phyloP scores from a whole-genome alignment of 2,888 invertebrate species.

The Dynastes grantii region DNA sequence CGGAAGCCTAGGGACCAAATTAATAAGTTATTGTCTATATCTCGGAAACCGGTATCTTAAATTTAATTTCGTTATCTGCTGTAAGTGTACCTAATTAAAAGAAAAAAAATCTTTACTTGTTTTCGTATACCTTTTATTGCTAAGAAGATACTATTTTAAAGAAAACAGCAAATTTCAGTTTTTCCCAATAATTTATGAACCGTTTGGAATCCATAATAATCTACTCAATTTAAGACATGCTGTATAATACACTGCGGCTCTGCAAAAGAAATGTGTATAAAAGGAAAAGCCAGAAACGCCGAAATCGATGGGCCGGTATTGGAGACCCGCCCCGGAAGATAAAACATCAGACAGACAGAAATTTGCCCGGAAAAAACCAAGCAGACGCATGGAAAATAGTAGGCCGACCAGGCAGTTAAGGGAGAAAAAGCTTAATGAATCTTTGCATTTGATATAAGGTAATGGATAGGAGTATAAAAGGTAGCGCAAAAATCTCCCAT shows the following conservation, averaged over 20 bases:
- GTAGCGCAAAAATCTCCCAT: neutral
- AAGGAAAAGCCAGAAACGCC: slow-evolving; percentile 22
- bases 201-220: no score
- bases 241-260: slow-evolving; percentile 6
- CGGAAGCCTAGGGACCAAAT: no score
- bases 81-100: no score
- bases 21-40: no score
- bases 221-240: no score
- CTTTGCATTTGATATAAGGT: slow-evolving; percentile 23
- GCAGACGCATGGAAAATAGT: slow-evolving; percentile 5
- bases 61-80: no score
- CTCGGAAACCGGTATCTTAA: no score
- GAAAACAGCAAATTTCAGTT: no score
- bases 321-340: slow-evolving; percentile 25
- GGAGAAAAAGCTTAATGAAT: slow-evolving; percentile 36
- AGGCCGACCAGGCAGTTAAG: neutral
- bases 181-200: no score
- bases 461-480: slow-evolving; percentile 1
- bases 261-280: neutral
- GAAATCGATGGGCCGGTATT: slow-evolving; percentile 22
- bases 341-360: slow-evolving; percentile 37
- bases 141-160: no score
- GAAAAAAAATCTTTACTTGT: no score
- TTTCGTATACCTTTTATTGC: no score
- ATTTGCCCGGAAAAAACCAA: slow-evolving; percentile 14